A percentile compares a stretch with the other conserved stretches of the same genome.
Evolutionary conservation across 2,113 vertebrate genomes (phyloP).

Genomic region (Brienomyrus brachyistius): DNA sequence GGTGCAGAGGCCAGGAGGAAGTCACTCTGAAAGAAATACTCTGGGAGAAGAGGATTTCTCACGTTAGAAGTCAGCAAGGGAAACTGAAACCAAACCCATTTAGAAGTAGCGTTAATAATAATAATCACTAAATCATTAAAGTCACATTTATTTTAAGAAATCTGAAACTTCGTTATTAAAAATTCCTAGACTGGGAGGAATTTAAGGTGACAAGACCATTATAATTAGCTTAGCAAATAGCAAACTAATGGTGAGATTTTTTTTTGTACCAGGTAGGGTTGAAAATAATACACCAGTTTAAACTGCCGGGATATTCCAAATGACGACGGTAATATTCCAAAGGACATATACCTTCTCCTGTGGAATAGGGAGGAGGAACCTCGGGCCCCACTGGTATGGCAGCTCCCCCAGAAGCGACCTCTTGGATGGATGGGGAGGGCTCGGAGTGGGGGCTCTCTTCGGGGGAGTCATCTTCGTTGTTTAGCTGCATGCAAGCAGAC

Average conservation of each 20-base stretch:
- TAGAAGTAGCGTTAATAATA: not conserved
- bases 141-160: not conserved
- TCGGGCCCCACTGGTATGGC: conserved; percentile 50
- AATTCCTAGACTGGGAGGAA: not conserved
- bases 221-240: not conserved
- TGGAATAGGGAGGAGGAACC: conserved; percentile 80
- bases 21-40: conserved; percentile 67
- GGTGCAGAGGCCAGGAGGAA: conserved; percentile 72
- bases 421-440: conserved; percentile 49
- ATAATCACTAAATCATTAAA: not conserved
- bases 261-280: not conserved
- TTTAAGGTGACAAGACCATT: not conserved
- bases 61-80: not conserved
- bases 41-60: conserved; percentile 50
- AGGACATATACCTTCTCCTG: conserved; percentile 55
- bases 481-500: conserved; percentile 58
- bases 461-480: conserved; percentile 87
- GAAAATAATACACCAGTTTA: not conserved
- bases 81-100: not conserved
- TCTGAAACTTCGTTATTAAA: not conserved
- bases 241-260: not conserved
- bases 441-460: conserved; percentile 62
- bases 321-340: no score
- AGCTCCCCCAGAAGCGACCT: conserved; percentile 31
- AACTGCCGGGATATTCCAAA: not conserved